Evolutionary conservation across 53 echinoderm and acorn worm species (phyloP), one percentile per base, ranked within the genome.

Genomic region (Temnopleurus reevesii): DNA sequence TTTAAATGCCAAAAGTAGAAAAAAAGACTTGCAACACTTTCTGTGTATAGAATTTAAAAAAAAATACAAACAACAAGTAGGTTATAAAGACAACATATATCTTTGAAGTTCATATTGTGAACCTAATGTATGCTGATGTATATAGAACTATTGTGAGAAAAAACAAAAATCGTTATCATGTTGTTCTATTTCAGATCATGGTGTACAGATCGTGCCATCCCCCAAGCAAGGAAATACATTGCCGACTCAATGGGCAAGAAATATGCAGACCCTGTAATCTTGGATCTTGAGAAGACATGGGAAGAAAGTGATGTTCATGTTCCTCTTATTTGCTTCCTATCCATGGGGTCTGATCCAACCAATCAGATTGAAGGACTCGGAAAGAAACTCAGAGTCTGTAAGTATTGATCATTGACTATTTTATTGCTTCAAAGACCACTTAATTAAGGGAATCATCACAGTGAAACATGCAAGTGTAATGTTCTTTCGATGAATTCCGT

Each of bases 221-320:
- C 99, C n/a, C 99, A 99, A 86, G 99, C 99, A 47, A 92, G 99
- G 58, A 99, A 96, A 82, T 99, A 99, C 93, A 96, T 99, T 17
- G 92, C 94, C 43, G 91, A 93, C 59, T 99, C 99, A 17, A 91
- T 96, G 93, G 99, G 96, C 29, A 89, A 80, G 4, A 90, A 90
- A 47, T 96, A 96, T 76, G 99, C 99, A 29, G 99, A 99, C 84
- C 99, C 99, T 23, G 98, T 99, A 55, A 96, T 98, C 91, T 81
- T 99, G 41, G 99, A 99, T 84, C 79, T 99, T 61, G 96, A 96
- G 92, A 96, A 96, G 93, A 99, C 99, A 2, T 99, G 99, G 99
- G 99, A 96, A 66, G 96, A 99, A 81, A 93, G 99, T 34, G 92
- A 93, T 59, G 77, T 91, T 18, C 89, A 95, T 26, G 91, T 91